These are phyloP conservation scores for Drosophila differens DNA, from an alignment of 2,888 invertebrate species.

Conservation along the genomic window DNA sequence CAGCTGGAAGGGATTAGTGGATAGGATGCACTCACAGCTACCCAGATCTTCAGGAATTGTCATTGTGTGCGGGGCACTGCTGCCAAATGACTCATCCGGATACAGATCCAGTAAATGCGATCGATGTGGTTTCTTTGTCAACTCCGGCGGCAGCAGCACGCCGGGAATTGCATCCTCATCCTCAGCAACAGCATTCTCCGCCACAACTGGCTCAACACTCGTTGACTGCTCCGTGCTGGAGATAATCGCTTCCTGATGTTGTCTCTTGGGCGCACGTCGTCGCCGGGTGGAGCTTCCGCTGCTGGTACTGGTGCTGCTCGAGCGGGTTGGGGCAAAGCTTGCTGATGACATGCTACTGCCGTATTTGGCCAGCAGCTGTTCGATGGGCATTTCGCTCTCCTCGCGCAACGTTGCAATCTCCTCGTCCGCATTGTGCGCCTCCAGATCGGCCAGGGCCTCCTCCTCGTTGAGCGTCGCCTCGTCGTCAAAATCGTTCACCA, in stretches of 20 bases:
- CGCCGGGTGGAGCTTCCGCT: conserved; percentile 45
- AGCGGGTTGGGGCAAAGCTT: neutral
- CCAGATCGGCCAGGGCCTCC: conserved; percentile 96
- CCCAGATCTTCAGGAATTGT: conserved; percentile 42
- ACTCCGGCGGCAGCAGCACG: conserved; percentile 27
- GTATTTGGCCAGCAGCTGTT: conserved; percentile 95
- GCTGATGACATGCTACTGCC: conserved; percentile 86
- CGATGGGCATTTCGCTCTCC: conserved; percentile 98
- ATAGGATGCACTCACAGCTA: conserved; percentile 56
- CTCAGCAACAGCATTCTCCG: conserved; percentile 20
- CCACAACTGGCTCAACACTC: neutral
- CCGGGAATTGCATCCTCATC: conserved; percentile 2
- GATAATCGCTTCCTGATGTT: conserved; percentile 28
- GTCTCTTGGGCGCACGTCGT: conserved; percentile 52
- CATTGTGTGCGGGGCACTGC: conserved; percentile 2
- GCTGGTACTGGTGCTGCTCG: conserved; percentile 43
- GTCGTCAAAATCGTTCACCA: conserved; percentile 99
- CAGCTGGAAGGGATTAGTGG: neutral
- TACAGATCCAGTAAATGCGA: conserved; percentile 87
- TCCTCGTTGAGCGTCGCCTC: conserved; percentile 98
- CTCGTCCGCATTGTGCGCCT: conserved; percentile 93
- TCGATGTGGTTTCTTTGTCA: conserved; percentile 80
- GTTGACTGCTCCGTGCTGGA: neutral
- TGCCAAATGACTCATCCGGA: conserved; percentile 78
- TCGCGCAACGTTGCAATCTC: conserved; percentile 95